phyloP scores from a whole-genome alignment of 2,797 vertebrate genomes.

The Notamacropus eugenii region DNA sequence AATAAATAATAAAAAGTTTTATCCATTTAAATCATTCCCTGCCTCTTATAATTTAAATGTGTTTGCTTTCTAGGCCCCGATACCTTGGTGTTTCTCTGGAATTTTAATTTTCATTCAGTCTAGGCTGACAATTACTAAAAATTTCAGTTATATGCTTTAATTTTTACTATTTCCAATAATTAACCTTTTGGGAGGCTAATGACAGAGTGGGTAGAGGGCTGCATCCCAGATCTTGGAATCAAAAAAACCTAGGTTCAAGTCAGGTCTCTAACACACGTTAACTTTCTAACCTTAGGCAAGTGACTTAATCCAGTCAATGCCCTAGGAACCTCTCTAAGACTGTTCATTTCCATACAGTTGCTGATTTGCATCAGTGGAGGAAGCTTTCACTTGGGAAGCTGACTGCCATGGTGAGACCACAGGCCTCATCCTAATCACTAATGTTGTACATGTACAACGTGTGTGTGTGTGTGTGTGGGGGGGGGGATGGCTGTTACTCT shows the following conservation, averaged over 20 bases:
- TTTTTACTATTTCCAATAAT: conserved; percentile 8
- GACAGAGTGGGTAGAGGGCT: not conserved
- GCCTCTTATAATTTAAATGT: conserved; percentile 39
- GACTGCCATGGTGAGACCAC: no score
- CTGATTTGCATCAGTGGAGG: no score
- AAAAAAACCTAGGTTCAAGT: not conserved
- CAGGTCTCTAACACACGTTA: no score
- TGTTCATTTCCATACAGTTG: no score
- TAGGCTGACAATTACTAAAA: conserved; percentile 15
- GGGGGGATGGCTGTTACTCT: no score
- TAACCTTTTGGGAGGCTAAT: not conserved
- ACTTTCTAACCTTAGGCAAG: no score
- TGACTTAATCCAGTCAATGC: no score
- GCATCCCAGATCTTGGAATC: not conserved
- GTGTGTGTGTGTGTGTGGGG: no score
- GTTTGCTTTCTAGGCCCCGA: not conserved
- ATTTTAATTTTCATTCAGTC: conserved; percentile 6
- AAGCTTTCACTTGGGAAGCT: no score
- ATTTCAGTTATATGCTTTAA: conserved; percentile 11
- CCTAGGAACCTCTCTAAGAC: no score
- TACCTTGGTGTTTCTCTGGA: conserved; percentile 7
- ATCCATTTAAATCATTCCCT: conserved; percentile 55
- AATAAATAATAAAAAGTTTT: conserved; percentile 85
- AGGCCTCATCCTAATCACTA: no score
- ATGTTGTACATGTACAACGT: no score